These are phyloP conservation scores for Oreochromis spilurus DNA, from an alignment of 2,113 vertebrate genomes.

Conservation along the genomic window DNA sequence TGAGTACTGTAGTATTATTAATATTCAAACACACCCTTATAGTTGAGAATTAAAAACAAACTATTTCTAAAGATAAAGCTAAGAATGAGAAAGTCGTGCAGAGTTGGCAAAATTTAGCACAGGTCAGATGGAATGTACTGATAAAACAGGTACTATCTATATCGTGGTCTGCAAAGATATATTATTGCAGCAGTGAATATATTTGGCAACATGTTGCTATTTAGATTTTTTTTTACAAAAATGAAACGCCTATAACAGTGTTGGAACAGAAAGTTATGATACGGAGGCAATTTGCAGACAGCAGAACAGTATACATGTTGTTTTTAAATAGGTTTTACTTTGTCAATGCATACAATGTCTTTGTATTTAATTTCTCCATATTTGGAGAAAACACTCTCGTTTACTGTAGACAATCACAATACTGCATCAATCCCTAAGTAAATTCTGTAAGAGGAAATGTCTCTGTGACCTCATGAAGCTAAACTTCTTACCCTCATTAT, in stretches of 20 bases:
- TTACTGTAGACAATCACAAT: background rate
- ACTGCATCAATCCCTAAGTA: background rate
- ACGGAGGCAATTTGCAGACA: fast-evolving
- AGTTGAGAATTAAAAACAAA: background rate
- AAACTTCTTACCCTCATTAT: background rate
- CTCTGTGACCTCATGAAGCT: background rate
- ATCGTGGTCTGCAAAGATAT: background rate
- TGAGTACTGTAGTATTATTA: background rate
- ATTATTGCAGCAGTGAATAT: background rate
- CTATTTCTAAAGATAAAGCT: background rate
- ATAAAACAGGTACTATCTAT: background rate
- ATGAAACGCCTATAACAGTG: fast-evolving
- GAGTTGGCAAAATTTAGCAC: background rate
- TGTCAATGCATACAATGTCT: background rate
- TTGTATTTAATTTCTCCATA: fast-evolving
- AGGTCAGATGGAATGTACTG: background rate
- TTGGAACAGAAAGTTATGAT: background rate
- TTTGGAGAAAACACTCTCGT: background rate
- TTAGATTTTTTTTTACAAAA: background rate
- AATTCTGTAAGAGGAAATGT: background rate
- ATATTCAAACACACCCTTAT: background rate
- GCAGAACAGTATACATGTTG: background rate
- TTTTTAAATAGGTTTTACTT: background rate
- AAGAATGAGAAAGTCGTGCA: background rate
- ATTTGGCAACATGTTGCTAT: background rate